phyloP scores from a whole-genome alignment of 2,888 invertebrate genomes.

The Drosophila atripex region DNA sequence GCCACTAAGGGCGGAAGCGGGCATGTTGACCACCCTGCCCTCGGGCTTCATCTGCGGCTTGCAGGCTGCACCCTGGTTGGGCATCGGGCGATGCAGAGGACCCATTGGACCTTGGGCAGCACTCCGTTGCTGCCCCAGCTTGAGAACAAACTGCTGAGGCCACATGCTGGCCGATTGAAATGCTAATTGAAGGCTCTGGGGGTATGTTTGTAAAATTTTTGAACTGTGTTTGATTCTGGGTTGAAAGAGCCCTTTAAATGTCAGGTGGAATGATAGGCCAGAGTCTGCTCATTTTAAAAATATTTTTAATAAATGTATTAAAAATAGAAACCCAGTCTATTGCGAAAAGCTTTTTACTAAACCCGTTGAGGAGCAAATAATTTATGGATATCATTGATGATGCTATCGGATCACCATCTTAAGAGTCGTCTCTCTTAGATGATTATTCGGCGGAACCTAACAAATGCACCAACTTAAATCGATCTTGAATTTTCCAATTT shows the following conservation, averaged over 20 bases:
- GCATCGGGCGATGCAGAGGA: neutral
- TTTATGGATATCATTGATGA: neutral
- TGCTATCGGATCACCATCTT: neutral
- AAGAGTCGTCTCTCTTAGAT: neutral
- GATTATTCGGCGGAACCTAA: neutral
- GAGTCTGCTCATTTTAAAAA: neutral
- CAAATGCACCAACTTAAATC: neutral
- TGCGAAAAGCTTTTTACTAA: too few species aligned
- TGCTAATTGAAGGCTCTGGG: neutral
- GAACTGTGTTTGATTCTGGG: neutral
- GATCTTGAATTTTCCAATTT: neutral
- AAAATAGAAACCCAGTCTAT: too few species aligned
- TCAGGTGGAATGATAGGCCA: neutral
- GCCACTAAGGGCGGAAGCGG: neutral
- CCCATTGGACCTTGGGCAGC: neutral
- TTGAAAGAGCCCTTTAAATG: neutral
- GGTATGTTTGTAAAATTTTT: too few species aligned
- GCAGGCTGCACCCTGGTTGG: neutral
- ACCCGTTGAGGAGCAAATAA: neutral
- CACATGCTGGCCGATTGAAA: constrained; percentile 3
- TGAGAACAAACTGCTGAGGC: constrained; percentile 5
- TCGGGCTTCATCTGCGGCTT: neutral
- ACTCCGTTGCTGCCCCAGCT: constrained; percentile 7
- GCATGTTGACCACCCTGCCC: neutral
- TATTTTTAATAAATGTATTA: too few species aligned